Evolutionary conservation across 2,888 invertebrate genomes (phyloP).

Genomic region (Synergus umbraculus): DNA sequence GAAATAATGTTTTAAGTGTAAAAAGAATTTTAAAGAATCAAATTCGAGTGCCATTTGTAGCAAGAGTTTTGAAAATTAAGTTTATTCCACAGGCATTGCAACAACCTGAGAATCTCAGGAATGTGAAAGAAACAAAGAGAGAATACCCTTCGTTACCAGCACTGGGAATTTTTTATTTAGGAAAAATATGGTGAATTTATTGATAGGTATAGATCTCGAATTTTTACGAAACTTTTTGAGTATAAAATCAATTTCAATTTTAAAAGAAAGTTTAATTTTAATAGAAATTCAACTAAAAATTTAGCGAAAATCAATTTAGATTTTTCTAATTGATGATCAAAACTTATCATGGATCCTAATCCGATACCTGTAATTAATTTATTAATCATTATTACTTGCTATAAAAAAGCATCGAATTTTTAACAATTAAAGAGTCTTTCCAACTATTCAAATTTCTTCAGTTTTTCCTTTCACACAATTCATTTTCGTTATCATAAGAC

Average conservation of each 20-base stretch:
- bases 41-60: constrained; percentile 29
- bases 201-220: constrained; percentile 53
- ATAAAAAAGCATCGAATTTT: too few relatives aligned
- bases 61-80: constrained; percentile 62
- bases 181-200: constrained; percentile 53
- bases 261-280: background rate
- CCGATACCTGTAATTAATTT: too few relatives aligned
- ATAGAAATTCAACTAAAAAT: background rate
- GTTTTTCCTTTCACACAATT: background rate
- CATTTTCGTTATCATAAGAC: background rate
- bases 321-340: too few relatives aligned
- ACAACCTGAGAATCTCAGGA: constrained; percentile 70
- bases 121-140: constrained; percentile 68
- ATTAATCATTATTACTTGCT: too few relatives aligned
- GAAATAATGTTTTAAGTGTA: constrained; percentile 9
- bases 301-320: background rate
- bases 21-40: background rate
- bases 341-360: too few relatives aligned
- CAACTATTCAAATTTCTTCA: background rate
- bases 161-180: constrained; percentile 61
- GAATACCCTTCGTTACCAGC: constrained; percentile 67
- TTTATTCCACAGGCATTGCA: constrained; percentile 74
- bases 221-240: constrained; percentile 20
- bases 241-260: background rate
- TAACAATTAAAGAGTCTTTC: too few relatives aligned